Base-by-base conservation (phyloP, 1,140 invertebrate genomes). In the Drosophila burlai region DNA sequence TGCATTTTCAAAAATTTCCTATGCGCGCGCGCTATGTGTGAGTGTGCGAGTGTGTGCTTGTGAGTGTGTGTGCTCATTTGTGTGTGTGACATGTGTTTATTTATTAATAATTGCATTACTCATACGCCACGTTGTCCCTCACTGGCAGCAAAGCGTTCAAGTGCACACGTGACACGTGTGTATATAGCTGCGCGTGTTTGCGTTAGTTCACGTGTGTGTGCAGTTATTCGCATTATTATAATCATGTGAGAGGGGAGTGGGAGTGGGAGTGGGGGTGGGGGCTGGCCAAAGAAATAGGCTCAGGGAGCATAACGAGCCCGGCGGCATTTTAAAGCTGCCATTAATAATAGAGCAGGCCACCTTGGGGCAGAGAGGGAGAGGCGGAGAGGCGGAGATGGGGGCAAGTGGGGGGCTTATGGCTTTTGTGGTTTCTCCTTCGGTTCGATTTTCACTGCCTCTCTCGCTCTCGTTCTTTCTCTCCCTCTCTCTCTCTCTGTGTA, bases 101-200 rank as follows among this genome's bases (percentile, higher is more conserved):
- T 84, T 87, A 89, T 89, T 81, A 84, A 89, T 84, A 81, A 87
- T 89, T 89, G 84, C 77, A 87, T 87, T 87, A 89, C 84, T 89
- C 83, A 87, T 43, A 40, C 84, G 84, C 84, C 81, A 68, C 21
- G 78, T 54, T 62, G 84, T 69, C 58, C 66, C 49, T 26, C 40
- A 47, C 64, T 55, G 65, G 43, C 43, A 77, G 49, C 73, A 57
- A 66, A 40, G 76, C 83, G 77, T 77, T 87, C 71, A 83, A 80
- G 73, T 80, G 77, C 76, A 80, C 80, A 87, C 77, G 83, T 86
- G 82, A 87, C 80, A 83, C 73, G 76, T 80, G 77, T 62, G 45
- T 42, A 8, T 72, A 77, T 54, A 13, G 36, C 42, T 34, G 4
- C n/a, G 49, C 21, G 26, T 65, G 36, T 65, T 34, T 67, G 62